Conservation (phyloP, 2,888 invertebrate genomes). For the Callyntrura sp. region DNA sequence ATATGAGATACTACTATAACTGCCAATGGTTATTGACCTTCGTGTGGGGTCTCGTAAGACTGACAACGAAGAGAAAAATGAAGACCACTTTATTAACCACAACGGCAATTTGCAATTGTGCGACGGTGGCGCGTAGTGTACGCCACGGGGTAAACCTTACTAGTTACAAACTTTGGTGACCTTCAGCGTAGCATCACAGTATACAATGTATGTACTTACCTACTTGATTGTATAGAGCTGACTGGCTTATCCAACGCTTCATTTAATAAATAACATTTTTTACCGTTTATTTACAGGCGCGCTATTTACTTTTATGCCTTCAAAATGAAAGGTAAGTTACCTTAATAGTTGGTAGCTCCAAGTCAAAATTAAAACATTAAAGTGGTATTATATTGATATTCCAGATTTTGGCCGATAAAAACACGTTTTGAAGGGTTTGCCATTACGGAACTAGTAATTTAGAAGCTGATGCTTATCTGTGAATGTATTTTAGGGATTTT, state of each 20-base stretch:
- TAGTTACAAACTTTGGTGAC: constrained; percentile 3
- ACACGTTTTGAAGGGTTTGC: neutral
- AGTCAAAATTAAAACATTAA: neutral
- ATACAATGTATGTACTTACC: neutral
- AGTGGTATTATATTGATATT: neutral
- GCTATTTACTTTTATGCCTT: neutral
- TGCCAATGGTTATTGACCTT: constrained; percentile 73
- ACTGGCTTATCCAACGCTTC: neutral
- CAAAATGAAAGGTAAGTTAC: neutral
- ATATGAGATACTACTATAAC: constrained; percentile 29
- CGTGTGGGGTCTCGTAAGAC: constrained; percentile 65
- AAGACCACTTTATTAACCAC: constrained; percentile 59
- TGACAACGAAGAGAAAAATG: constrained; percentile 35
- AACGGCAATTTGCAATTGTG: constrained; percentile 43
- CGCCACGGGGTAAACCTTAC: constrained; percentile 22
- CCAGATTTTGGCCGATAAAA: constrained; percentile 56
- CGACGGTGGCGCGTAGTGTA: constrained; percentile 13
- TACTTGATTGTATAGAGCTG: too few species aligned
- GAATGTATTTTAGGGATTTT: neutral
- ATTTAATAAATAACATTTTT: constrained; percentile 22
- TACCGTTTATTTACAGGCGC: neutral
- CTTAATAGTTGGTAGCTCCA: too few species aligned
- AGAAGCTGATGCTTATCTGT: neutral
- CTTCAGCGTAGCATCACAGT: constrained; percentile 1
- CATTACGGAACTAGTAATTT: constrained; percentile 3